Percentiles rank a stretch among this genome's conserved stretches.
phyloP scores from a whole-genome alignment of 2,888 invertebrate species.

The Drosophila pseudotalamancana region DNA sequence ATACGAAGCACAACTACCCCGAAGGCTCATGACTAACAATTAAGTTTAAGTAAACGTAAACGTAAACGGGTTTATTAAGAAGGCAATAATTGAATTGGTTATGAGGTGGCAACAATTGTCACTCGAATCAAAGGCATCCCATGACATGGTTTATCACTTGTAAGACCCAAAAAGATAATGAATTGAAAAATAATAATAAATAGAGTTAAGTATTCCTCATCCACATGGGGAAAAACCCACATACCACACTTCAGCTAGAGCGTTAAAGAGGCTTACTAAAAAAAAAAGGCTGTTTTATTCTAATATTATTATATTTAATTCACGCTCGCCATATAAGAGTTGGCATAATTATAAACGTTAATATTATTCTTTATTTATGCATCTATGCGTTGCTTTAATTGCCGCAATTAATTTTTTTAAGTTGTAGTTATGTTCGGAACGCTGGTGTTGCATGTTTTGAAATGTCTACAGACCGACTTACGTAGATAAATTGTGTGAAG shows the following conservation, averaged over 20 bases:
- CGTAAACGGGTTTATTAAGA: neutral
- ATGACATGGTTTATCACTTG: no score
- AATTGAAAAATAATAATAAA: no score
- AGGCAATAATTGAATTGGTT: slow-evolving; percentile 35
- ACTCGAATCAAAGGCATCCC: neutral
- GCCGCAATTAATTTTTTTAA: slow-evolving; percentile 56
- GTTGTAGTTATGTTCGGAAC: neutral
- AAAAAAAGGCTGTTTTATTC: neutral
- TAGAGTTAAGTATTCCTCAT: no score
- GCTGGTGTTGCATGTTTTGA: slow-evolving; percentile 2
- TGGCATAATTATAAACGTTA: slow-evolving; percentile 11
- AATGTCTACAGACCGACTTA: neutral
- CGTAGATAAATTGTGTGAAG: no score
- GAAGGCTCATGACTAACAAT: slow-evolving; percentile 1
- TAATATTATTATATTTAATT: neutral
- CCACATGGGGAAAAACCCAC: no score
- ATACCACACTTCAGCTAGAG: no score
- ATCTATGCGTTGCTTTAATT: slow-evolving; percentile 52
- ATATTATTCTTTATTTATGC: slow-evolving; percentile 14
- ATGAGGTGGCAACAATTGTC: slow-evolving; percentile 26
- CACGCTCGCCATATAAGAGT: neutral
- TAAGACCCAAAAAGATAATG: neutral
- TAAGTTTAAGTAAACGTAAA: neutral
- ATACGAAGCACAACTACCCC: slow-evolving; percentile 25
- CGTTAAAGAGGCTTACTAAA: no score